Base-by-base conservation (phyloP, 1,140 invertebrate species). In the Acromyrmex charruanus region DNA sequence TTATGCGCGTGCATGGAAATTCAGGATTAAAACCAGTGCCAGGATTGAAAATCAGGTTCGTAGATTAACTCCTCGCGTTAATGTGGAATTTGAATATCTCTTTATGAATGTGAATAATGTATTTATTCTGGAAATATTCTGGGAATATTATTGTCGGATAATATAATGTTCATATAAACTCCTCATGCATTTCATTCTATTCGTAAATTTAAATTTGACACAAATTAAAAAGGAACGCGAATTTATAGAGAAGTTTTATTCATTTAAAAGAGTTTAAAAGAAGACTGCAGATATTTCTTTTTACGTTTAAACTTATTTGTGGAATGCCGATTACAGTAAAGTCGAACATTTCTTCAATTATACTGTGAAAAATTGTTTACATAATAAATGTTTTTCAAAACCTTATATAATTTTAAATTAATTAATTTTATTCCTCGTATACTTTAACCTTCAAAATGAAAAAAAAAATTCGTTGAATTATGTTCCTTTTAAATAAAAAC, bases 1-100 rank as follows among this genome's bases (percentile, higher is more conserved):
- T 84, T 84, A 84, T 84, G 39, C 3, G 39, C 39, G 68, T 66
- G 55, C 5, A 51, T 44, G 39, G 9, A 44, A 44, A 44, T 44
- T 44, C 39, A 44, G 39, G 39, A 44, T 44, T 44, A 3, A 44
- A 44, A 44, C 39, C 39, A 63, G 25, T 35, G 35, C 14, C 25
- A 49, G 68, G 59, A 28, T 49, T 75, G 69, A 75, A 75, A 84
- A 75, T 84, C 68, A 39, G 39, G 18, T 21, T 59, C 80, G 66
- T 49, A 84, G 39, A 84, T 84, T 84, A 74, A 7, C 69, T 59
- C 2, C 25, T 58, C 49, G 66, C 21, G n/a, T 81, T 71, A 61
- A 75, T n/a, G 55, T 5, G 55, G 61, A 84, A 84, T 63, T 84
- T 75, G 69, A 75, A 84, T 75, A 84, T 51, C 69, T 84, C 14